Base-by-base conservation (phyloP, 2,113 vertebrate species). In the Passer montanus region DNA sequence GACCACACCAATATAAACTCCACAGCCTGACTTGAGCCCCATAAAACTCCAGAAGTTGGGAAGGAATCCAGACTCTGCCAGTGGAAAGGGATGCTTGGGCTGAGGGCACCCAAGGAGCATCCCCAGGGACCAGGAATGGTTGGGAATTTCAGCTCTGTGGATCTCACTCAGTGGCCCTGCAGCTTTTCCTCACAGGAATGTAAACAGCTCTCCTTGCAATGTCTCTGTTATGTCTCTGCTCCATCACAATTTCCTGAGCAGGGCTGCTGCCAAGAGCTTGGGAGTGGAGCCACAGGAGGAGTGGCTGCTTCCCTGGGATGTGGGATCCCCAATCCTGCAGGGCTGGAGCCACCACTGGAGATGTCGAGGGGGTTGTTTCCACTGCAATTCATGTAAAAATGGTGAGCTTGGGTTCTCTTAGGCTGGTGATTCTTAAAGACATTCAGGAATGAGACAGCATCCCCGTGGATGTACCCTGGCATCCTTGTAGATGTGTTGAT, bases 141-240 rank as follows among this genome's bases (percentile, higher is more conserved):
- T 1, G 11, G 41, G 64, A 70, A 62, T 62, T 22, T 10, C 30
- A 46, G n/a, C 89, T 31, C 21, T 14, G 75, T 7, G 78, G 52
- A 2, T 58, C 72, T 78, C 41, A 2, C 7, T 63, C 83, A 70
- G 64, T 63, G 44, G 76, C 53, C 69, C 80, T 30, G 74, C 93
- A 88, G 94, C 89, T 89, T 91, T 94, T 93, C 93, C 62, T 80
- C 46, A 58, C 95, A 97, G 98, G 97, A 98, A 98, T 98, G 98
- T 98, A 98, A 98, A 98, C 98, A 98, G 95, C 55, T 92, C 95
- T 96, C 92, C 86, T 68, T 84, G 93, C 95, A 94, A 92, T 86
- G 96, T 95, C 92, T 95, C 60, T 98, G 98, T 98, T 98, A 96
- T 98, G 98, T 98, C 98, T 98, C 89, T 41, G 72, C 69, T 64